These are phyloP conservation scores for Coelopa frigida DNA, from an alignment of 1,140 invertebrate genomes.

Conservation along the genomic window DNA sequence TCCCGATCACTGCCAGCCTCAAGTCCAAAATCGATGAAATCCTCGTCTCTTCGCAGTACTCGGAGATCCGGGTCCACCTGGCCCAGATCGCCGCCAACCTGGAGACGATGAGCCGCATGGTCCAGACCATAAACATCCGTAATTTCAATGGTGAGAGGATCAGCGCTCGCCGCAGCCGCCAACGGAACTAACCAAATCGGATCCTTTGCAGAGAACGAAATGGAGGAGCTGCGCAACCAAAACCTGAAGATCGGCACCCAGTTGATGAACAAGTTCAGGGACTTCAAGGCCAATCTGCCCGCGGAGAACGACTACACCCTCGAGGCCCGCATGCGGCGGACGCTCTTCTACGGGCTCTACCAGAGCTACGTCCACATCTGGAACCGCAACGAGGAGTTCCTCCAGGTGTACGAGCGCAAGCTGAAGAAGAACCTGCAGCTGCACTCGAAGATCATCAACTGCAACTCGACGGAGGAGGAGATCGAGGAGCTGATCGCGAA, in stretches of 20 bases:
- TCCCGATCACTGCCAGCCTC: no score
- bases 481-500: constrained; percentile 39
- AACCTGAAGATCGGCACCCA: constrained; percentile 34
- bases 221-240: constrained; percentile 35
- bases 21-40: no score
- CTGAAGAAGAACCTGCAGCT: constrained; percentile 37
- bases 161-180: not conserved
- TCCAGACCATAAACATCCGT: constrained; percentile 35
- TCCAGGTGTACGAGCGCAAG: constrained; percentile 34
- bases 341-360: constrained; percentile 39
- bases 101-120: constrained; percentile 39
- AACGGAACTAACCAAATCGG: not conserved
- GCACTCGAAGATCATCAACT: constrained; percentile 40
- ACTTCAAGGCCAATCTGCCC: constrained; percentile 38
- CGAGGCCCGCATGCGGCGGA: constrained; percentile 40
- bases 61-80: constrained; percentile 34
- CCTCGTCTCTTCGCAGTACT: constrained; percentile 25
- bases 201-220: constrained; percentile 32
- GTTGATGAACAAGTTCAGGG: constrained; percentile 33
- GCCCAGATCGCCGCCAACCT: constrained; percentile 33
- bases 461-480: constrained; percentile 38
- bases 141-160: constrained; percentile 31
- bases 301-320: constrained; percentile 34
- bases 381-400: constrained; percentile 38
- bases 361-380: constrained; percentile 39